Evolutionary conservation across 2,888 invertebrate genomes (phyloP).

Genomic region (Callyntrura sp.): DNA sequence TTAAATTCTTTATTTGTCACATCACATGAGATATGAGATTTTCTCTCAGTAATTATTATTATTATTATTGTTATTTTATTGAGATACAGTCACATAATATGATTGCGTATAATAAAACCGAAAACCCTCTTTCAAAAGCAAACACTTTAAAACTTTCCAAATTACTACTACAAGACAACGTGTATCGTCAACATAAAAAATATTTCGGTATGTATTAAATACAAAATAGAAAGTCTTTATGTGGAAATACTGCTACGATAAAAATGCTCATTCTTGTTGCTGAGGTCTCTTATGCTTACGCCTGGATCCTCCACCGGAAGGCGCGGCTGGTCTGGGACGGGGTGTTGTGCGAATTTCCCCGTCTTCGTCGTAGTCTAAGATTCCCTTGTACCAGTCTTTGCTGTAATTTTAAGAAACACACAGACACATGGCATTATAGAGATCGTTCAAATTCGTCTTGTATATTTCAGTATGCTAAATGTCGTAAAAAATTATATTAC

Average conservation of each 20-base stretch:
- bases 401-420: slow-evolving; percentile 86
- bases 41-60: too few relatives aligned
- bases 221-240: slow-evolving; percentile 20
- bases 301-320: slow-evolving; percentile 62
- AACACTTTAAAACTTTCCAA: too few relatives aligned
- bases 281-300: slow-evolving; percentile 78
- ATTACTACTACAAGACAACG: too few relatives aligned
- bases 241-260: background rate
- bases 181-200: background rate
- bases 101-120: too few relatives aligned
- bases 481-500: slow-evolving; percentile 88
- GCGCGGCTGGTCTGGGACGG: slow-evolving; percentile 86
- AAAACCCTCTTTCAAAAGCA: too few relatives aligned
- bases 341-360: slow-evolving; percentile 88
- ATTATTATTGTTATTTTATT: too few relatives aligned
- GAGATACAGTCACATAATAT: too few relatives aligned
- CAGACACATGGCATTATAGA: too few relatives aligned
- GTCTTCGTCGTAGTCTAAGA: slow-evolving; percentile 92
- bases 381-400: slow-evolving; percentile 95
- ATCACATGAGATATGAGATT: too few relatives aligned
- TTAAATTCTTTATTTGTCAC: too few relatives aligned
- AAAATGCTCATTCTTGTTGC: slow-evolving; percentile 35
- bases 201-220: background rate
- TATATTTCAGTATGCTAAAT: too few relatives aligned
- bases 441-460: too few relatives aligned